Base-by-base conservation (phyloP, 2,888 invertebrate species). In the Volucella bombylans region DNA sequence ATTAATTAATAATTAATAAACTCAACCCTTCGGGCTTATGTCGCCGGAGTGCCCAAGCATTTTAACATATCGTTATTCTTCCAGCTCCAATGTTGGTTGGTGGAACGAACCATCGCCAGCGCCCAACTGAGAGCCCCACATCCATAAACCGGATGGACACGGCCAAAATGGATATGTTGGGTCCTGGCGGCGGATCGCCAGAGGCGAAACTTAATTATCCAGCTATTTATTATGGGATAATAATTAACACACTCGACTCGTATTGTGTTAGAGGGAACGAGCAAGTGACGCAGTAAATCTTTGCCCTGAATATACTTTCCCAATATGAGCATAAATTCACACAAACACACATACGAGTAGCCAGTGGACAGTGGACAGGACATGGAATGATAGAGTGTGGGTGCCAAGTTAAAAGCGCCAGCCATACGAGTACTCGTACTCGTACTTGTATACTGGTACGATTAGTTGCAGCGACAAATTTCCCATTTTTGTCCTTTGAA, bases 1-100 rank as follows among this genome's bases (percentile, higher is more conserved):
- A 85, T 85, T 85, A 85, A 85, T 85, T 81, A 85, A 85, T 81
- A 85, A 85, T 85, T 85, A 85, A 85, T 85, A 85, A 85, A 81
- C 85, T 77, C 76, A 85, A 80, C 85, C 85, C 85, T 64, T 64
- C 47, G 54, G 69, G 76, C 74, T 72, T 54, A 45, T 68, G 71
- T 62, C 76, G 80, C 67, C 52, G 14, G 71, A 54, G 62, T 77
- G 85, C 81, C 85, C 76, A 77, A 67, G 67, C 62, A 59, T 81
- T 81, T 81, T 85, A 80, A 85, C 81, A 85, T 77, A 80, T 81
- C 85, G 76, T 64, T 68, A 68, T 71, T 81, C 78, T 79, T 68
- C 45, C 64, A 47, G 43, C 8, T n/a, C 62, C 49, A 49, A 4
- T 2, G 57, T 15, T 38, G 54, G 54, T 31, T 43, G 12, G 31